Evolutionary conservation across 2,797 vertebrate genomes (phyloP).

Genomic region (Tangara arthus): DNA sequence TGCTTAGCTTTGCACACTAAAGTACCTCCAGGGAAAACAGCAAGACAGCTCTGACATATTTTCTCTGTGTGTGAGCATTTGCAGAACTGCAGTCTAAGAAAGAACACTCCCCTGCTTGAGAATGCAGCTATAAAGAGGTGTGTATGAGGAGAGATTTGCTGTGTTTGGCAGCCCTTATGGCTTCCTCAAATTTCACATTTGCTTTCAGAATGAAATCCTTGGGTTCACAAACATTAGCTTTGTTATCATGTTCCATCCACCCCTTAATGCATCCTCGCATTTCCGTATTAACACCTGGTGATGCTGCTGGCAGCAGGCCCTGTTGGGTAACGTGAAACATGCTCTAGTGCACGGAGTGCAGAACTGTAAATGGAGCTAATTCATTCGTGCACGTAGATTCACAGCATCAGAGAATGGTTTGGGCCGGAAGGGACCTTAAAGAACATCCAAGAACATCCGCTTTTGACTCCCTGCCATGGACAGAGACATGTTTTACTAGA

Average conservation of each 20-base stretch:
- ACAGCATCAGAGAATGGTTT: background rate
- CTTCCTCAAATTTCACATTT: background rate
- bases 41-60: background rate
- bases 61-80: background rate
- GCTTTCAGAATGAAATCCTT: background rate
- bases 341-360: background rate
- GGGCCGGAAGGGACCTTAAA: background rate
- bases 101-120: background rate
- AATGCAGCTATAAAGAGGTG: background rate
- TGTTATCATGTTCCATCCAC: background rate
- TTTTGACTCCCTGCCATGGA: background rate
- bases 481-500: background rate
- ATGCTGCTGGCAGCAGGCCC: background rate
- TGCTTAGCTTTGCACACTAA: background rate
- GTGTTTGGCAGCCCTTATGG: background rate
- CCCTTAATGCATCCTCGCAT: background rate
- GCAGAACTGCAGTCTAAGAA: background rate
- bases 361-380: background rate
- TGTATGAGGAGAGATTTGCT: background rate
- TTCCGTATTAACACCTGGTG: background rate
- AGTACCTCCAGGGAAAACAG: background rate
- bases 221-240: constrained; percentile 20
- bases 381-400: background rate
- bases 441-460: background rate
- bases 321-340: background rate